A percentile compares a stretch with the other conserved stretches of the same genome.
phyloP scores from a whole-genome alignment of 2,888 invertebrate genomes.

The Microctonus hyperodae region DNA sequence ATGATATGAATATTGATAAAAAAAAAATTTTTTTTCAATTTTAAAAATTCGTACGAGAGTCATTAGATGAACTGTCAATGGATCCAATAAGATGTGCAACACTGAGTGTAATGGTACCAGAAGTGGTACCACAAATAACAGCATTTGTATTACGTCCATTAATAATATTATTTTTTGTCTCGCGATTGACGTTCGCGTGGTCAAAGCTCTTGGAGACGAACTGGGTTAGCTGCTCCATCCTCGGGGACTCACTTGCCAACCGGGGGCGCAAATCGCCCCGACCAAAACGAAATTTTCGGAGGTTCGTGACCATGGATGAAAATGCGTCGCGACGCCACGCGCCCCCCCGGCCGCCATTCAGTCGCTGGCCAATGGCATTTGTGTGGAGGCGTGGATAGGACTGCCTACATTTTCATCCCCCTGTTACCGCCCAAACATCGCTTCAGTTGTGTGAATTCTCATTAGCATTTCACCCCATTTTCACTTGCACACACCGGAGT shows the following conservation, averaged over 20 bases:
- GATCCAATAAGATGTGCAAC: conserved; percentile 57
- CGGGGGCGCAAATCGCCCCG: conserved; percentile 28
- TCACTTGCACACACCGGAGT: conserved; percentile 12
- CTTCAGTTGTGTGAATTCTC: conserved; percentile 36
- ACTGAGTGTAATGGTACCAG: conserved; percentile 51
- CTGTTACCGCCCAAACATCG: conserved; percentile 7
- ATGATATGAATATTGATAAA: not conserved
- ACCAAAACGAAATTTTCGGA: conserved; percentile 16
- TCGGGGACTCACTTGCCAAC: conserved; percentile 35
- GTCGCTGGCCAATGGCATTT: conserved; percentile 45
- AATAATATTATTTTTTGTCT: conserved; percentile 15
- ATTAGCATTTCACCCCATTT: conserved; percentile 56
- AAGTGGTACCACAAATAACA: conserved; percentile 22
- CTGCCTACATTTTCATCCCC: conserved; percentile 26
- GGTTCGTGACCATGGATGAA: conserved; percentile 17
- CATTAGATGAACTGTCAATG: conserved; percentile 34
- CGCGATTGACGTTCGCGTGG: conserved; percentile 38
- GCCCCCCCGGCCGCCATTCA: conserved; percentile 45
- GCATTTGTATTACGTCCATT: conserved; percentile 15
- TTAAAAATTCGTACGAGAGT: conserved; percentile 44
- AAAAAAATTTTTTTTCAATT: no score
- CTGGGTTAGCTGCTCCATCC: conserved; percentile 89
- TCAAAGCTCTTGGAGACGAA: conserved; percentile 90
- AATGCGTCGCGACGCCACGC: conserved; percentile 34
- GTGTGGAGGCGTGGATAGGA: conserved; percentile 41